These are phyloP conservation scores for Umimayanthus kanabou DNA, from an alignment of 92 coral and sea anemone genomes.

Conservation along the genomic window DNA sequence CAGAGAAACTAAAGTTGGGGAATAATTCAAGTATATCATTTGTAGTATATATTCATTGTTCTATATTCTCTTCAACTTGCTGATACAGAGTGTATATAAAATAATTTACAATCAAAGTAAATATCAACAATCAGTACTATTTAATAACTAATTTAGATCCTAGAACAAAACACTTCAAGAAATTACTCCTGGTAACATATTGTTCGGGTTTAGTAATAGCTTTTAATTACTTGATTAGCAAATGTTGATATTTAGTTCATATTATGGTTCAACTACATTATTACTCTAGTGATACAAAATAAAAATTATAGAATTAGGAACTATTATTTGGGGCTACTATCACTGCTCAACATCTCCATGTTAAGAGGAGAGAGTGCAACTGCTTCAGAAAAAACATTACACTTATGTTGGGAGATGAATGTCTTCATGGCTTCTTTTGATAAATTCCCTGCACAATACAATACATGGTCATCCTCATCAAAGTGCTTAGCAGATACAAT, in stretches of 20 bases:
- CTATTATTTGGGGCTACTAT: conserved; percentile 15
- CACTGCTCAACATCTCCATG: conserved; percentile 10
- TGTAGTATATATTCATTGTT: no score
- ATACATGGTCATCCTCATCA: conserved; percentile 10
- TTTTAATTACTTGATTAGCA: conserved; percentile 9
- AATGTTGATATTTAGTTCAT: background rate
- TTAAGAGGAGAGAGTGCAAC: conserved; percentile 19
- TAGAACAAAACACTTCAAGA: no score
- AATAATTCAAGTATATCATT: no score
- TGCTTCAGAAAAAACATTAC: conserved; percentile 4
- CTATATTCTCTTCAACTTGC: no score
- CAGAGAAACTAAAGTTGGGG: no score
- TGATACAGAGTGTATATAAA: no score
- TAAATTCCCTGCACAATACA: conserved; percentile 13
- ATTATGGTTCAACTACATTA: conserved; percentile 6
- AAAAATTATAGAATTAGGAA: background rate
- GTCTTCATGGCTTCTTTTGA: conserved; percentile 21
- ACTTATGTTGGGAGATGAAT: conserved; percentile 18
- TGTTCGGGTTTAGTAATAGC: conserved; percentile 8
- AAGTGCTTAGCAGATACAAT: background rate
- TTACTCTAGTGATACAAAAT: background rate
- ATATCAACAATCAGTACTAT: no score
- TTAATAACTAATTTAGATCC: no score
- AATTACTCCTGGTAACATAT: no score
- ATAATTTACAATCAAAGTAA: no score